Evolutionary conservation across 2,113 vertebrate genomes (phyloP), one percentile per base, ranked within the genome.

Genomic region (Aegithalos caudatus): DNA sequence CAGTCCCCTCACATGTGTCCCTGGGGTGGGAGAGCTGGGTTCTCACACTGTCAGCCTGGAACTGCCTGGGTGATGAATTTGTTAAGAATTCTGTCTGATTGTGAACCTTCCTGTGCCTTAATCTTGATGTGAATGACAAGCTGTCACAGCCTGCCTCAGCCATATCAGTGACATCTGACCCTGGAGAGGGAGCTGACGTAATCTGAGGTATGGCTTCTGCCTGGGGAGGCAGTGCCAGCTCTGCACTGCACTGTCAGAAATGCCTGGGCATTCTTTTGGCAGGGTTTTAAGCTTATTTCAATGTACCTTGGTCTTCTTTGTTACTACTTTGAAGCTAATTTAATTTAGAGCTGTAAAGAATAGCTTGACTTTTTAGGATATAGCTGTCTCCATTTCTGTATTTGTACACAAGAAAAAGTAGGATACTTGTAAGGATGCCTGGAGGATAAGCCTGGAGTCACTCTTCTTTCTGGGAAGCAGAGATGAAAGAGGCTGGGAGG

Each of bases 51-150:
- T 66, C 81, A 77, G 24, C 27, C 42, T 67, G 60, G 81, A 73
- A 40, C 47, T 50, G 51, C 31, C 73, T 83, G 61, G 48, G 54
- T 91, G 80, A 93, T 70, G 50, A 85, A 92, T 94, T 81, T 95
- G 83, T 82, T 79, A 73, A 92, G 66, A 85, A 74, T 61, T 33
- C 54, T 76, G 50, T 92, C 79, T 92, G 87, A 73, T 31, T 80
- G 21, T 57, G 53, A 94, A 83, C 56, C 69, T 91, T 92, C 37
- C 22, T 47, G 48, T 48, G 81, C 48, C 88, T 93, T 91, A 64
- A 44, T 82, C 71, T 87, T 73, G 57, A 71, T 44, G 44, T 84
- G 67, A 94, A 74, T 91, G 89, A 94, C 71, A 96, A 94, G 38
- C 60, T 90, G 72, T 80, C 64, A 91, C 45, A 80, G 69, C 40